Percentiles rank a stretch among this genome's conserved stretches.
Evolutionary conservation across 2,888 invertebrate species (phyloP).

Genomic region (Perizoma flavofasciatum): DNA sequence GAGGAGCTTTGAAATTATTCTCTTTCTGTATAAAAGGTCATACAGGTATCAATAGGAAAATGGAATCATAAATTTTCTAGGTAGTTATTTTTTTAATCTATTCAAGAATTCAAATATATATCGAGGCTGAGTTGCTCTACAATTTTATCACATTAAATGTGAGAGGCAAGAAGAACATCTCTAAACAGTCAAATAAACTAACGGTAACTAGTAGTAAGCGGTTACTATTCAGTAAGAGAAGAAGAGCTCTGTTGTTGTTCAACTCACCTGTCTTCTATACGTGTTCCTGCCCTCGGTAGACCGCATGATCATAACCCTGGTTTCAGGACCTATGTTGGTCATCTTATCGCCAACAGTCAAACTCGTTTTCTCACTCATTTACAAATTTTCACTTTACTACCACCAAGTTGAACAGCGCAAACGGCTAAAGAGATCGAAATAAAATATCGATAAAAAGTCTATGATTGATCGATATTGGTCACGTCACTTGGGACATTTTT

Average conservation of each 20-base stretch:
- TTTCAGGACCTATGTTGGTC: slow-evolving; percentile 76
- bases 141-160: too few species aligned
- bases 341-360: slow-evolving; percentile 60
- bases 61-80: too few species aligned
- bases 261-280: slow-evolving; percentile 71
- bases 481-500: slow-evolving; percentile 33
- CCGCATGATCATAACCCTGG: slow-evolving; percentile 77
- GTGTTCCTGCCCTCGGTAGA: slow-evolving; percentile 64
- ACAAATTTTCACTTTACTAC: slow-evolving; percentile 37
- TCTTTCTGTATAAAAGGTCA: too few species aligned
- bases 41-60: too few species aligned
- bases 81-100: too few species aligned
- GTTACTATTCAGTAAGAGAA: too few species aligned
- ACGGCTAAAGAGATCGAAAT: slow-evolving; percentile 4
- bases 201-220: too few species aligned
- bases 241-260: background rate
- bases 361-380: slow-evolving; percentile 69
- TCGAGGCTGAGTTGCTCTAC: too few species aligned
- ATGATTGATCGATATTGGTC: slow-evolving; percentile 9
- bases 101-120: too few species aligned
- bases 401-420: slow-evolving; percentile 7
- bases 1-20: too few species aligned
- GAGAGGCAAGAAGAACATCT: too few species aligned
- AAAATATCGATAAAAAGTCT: slow-evolving; percentile 14
- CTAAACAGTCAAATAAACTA: too few species aligned